Percentiles rank a stretch among this genome's conserved stretches.
These are phyloP conservation scores for Promerops cafer DNA, from an alignment of 2,113 vertebrate species.

Conservation along the genomic window DNA sequence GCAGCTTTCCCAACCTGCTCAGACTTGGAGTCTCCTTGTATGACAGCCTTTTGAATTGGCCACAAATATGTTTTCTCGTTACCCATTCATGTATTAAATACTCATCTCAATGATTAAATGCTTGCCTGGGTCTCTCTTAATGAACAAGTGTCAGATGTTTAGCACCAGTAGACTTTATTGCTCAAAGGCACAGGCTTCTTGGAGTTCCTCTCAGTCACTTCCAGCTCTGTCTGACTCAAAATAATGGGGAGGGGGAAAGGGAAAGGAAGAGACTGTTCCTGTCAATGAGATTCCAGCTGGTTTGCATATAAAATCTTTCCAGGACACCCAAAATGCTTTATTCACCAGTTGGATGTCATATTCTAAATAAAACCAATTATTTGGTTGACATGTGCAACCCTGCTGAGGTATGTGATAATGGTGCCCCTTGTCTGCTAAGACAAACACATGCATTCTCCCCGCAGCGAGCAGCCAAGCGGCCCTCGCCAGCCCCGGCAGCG, in stretches of 20 bases:
- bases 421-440: slow-evolving; percentile 45
- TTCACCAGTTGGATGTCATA: slow-evolving; percentile 21
- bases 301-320: slow-evolving; percentile 40
- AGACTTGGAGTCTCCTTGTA: slow-evolving; percentile 47
- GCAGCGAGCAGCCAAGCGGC: background rate
- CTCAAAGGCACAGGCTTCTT: slow-evolving; percentile 19
- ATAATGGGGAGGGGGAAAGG: background rate
- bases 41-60: slow-evolving; percentile 48
- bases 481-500: background rate
- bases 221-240: slow-evolving; percentile 22
- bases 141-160: slow-evolving; percentile 29
- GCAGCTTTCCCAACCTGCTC: slow-evolving; percentile 23
- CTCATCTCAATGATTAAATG: slow-evolving; percentile 26
- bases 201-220: slow-evolving; percentile 1
- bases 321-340: slow-evolving; percentile 48
- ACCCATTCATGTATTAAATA: slow-evolving; percentile 53
- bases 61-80: slow-evolving; percentile 31
- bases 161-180: background rate
- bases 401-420: slow-evolving; percentile 55
- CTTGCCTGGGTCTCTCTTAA: background rate
- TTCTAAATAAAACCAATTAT: slow-evolving; percentile 43
- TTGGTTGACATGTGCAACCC: slow-evolving; percentile 33
- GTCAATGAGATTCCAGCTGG: slow-evolving; percentile 53
- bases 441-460: background rate
- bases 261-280: slow-evolving; percentile 37